Evolutionary conservation across 2,797 vertebrate species (phyloP).

Genomic region (Characodon lateralis): DNA sequence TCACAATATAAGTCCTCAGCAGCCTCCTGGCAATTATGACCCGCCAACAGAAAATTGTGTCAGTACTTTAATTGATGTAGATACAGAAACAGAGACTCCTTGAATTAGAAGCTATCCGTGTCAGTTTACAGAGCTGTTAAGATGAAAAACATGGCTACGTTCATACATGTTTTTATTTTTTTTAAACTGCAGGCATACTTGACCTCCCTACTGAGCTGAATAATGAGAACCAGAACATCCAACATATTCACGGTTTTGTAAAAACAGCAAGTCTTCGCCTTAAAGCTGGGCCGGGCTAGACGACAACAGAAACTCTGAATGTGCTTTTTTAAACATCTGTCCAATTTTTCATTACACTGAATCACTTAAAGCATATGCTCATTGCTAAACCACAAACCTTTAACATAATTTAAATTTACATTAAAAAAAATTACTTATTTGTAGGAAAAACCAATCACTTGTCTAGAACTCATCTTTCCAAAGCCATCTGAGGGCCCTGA

Average conservation of each 20-base stretch:
- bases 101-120: not conserved
- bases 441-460: not conserved
- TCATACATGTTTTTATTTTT: not conserved
- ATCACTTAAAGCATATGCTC: not conserved
- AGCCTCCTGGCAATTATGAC: conserved; percentile 5
- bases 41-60: not conserved
- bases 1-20: not conserved
- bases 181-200: not conserved
- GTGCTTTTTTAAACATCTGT: not conserved
- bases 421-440: conserved; percentile 19
- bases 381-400: conserved; percentile 2
- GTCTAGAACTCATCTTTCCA: not conserved
- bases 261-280: not conserved
- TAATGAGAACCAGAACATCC: not conserved
- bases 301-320: not conserved
- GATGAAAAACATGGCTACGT: not conserved
- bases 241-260: not conserved
- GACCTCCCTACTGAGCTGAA: not conserved
- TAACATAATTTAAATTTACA: conserved; percentile 8
- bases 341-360: not conserved
- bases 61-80: not conserved
- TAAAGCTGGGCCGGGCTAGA: not conserved
- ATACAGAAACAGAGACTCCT: not conserved
- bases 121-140: not conserved
- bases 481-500: not conserved